Evolutionary conservation across 2,113 vertebrate genomes (phyloP).

Genomic region (Catharus minimus): DNA sequence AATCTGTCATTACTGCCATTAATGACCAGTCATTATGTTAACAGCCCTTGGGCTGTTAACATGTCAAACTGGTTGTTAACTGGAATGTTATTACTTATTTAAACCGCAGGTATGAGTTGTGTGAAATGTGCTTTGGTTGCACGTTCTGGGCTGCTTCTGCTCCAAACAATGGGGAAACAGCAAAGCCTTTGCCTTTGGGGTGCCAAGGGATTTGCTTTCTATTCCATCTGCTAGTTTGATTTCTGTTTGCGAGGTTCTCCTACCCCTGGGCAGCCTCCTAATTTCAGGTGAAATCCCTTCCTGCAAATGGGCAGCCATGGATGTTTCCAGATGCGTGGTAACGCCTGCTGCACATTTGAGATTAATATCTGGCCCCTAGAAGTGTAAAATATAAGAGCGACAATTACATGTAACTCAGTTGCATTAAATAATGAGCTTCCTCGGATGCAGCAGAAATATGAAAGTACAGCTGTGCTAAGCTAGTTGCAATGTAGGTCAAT

Average conservation of each 20-base stretch:
- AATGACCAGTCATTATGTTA: conserved; percentile 75
- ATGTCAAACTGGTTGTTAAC: conserved; percentile 68
- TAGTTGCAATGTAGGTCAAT: conserved; percentile 75
- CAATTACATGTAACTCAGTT: conserved; percentile 67
- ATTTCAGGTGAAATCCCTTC: neutral
- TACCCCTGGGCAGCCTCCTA: neutral
- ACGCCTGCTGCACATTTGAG: neutral
- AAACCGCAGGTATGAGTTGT: conserved; percentile 46
- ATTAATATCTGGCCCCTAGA: conserved; percentile 53
- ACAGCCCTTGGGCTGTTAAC: conserved; percentile 66
- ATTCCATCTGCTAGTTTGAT: conserved; percentile 38
- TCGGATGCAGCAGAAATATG: conserved; percentile 61
- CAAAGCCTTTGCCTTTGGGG: neutral
- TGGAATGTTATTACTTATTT: conserved; percentile 67
- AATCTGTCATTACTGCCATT: conserved; percentile 71
- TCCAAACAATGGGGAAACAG: conserved; percentile 28
- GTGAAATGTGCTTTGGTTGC: conserved; percentile 21
- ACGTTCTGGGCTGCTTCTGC: neutral
- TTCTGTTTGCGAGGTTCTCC: conserved; percentile 33
- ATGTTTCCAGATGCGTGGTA: conserved; percentile 1
- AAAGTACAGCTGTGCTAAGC: conserved; percentile 72
- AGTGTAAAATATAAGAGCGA: conserved; percentile 50
- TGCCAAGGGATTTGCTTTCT: conserved; percentile 24
- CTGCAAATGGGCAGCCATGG: neutral
- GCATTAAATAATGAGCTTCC: conserved; percentile 75